These are phyloP conservation scores for Poeciliopsis presidionis DNA, from an alignment of 2,797 vertebrate genomes.

Conservation along the genomic window DNA sequence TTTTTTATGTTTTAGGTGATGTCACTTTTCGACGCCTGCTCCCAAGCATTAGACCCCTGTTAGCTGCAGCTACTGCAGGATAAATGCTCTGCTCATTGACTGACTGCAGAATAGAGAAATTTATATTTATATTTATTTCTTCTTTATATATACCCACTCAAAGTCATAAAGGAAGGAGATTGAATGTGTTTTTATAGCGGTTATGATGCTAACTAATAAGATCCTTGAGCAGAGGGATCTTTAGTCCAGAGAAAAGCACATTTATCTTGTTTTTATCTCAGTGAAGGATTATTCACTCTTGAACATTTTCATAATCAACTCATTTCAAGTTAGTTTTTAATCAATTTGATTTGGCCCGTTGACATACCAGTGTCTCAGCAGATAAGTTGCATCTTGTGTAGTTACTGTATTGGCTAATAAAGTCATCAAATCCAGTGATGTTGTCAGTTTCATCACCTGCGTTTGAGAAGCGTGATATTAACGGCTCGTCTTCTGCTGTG, in stretches of 20 bases:
- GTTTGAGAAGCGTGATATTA: conserved; percentile 40
- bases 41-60: conserved; percentile 37
- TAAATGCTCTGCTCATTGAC: conserved; percentile 6
- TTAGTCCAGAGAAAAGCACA: not conserved
- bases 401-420: not conserved
- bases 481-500: conserved; percentile 43
- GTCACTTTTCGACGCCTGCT: conserved; percentile 30
- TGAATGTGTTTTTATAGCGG: not conserved
- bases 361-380: not conserved
- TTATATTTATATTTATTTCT: not conserved
- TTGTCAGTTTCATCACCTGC: not conserved
- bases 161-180: not conserved
- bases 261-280: not conserved
- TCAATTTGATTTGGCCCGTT: not conserved
- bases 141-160: not conserved
- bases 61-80: conserved; percentile 18
- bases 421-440: not conserved
- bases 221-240: not conserved
- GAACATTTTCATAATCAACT: not conserved
- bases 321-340: not conserved
- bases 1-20: conserved; percentile 19
- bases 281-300: not conserved
- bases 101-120: not conserved
- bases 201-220: not conserved
- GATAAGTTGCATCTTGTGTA: not conserved